Conservation (phyloP, 2,113 vertebrate genomes). For the Haliaeetus leucogaster region DNA sequence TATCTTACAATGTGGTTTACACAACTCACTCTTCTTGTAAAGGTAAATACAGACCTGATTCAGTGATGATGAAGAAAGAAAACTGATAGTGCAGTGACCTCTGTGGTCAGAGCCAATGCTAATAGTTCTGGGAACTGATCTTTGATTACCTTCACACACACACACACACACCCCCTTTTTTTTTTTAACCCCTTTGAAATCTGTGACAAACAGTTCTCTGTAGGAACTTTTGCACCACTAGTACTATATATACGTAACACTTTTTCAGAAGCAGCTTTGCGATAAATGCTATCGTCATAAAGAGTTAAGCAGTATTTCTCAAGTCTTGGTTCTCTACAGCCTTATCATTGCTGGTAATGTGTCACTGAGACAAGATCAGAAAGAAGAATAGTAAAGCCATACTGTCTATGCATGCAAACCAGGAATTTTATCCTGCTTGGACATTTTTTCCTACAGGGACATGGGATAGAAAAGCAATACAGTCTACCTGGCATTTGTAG, state of each 20-base stretch:
- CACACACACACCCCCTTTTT: rapidly evolving
- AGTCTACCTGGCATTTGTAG: not conserved
- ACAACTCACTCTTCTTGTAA: not conserved
- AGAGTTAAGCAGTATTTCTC: not conserved
- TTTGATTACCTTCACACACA: not conserved
- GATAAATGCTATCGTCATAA: not conserved
- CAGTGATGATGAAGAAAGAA: not conserved
- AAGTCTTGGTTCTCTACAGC: not conserved
- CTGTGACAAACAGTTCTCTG: not conserved
- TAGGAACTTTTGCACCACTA: not conserved
- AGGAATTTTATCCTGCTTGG: not conserved
- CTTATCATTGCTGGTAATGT: not conserved
- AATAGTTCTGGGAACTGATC: not conserved
- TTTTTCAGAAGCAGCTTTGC: not conserved
- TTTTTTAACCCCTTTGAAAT: constrained; percentile 8
- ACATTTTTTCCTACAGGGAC: not conserved
- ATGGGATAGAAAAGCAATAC: not conserved
- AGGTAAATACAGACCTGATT: not conserved
- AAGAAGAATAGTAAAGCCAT: not conserved
- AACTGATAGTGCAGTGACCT: not conserved
- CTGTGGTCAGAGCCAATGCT: not conserved
- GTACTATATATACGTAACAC: not conserved
- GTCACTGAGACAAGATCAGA: not conserved
- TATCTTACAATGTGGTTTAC: not conserved
- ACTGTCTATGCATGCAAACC: not conserved